Evolutionary conservation across 2,797 vertebrate species (phyloP).

Genomic region (Micromesistius poutassou): DNA sequence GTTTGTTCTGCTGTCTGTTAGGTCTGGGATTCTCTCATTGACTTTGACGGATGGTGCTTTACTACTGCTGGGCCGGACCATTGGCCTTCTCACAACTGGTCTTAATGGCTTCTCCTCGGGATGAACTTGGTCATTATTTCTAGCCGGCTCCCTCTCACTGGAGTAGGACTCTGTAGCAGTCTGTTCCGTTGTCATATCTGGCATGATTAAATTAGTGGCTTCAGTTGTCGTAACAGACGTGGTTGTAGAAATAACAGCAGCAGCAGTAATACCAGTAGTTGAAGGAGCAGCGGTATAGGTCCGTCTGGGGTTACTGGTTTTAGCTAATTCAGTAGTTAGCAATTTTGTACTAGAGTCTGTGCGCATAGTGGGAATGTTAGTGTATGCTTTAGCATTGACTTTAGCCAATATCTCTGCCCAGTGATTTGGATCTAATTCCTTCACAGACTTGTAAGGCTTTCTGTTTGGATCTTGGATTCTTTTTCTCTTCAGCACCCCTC

Average conservation of each 20-base stretch:
- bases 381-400: conserved; percentile 60
- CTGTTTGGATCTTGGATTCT: conserved; percentile 63
- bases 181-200: conserved; percentile 7
- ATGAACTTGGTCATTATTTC: conserved; percentile 9
- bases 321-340: conserved; percentile 19
- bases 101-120: conserved; percentile 18
- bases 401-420: conserved; percentile 74
- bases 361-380: conserved; percentile 35
- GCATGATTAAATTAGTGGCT: not conserved
- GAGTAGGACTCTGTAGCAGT: conserved; percentile 1
- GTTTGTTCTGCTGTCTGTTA: conserved; percentile 28
- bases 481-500: conserved; percentile 50
- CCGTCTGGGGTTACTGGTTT: conserved; percentile 23
- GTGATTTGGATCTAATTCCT: conserved; percentile 69
- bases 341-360: conserved; percentile 41
- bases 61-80: conserved; percentile 26
- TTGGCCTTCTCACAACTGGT: conserved; percentile 17
- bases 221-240: conserved; percentile 5
- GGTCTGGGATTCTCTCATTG: conserved; percentile 25
- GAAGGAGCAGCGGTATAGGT: conserved; percentile 4
- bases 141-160: not conserved
- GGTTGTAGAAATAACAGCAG: not conserved
- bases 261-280: not conserved
- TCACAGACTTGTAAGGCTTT: conserved; percentile 71
- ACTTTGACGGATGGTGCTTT: conserved; percentile 29